Evolutionary conservation across 2,888 invertebrate genomes (phyloP), one percentile per base, ranked within the genome.

Genomic region (Ennomos fuscantarius): DNA sequence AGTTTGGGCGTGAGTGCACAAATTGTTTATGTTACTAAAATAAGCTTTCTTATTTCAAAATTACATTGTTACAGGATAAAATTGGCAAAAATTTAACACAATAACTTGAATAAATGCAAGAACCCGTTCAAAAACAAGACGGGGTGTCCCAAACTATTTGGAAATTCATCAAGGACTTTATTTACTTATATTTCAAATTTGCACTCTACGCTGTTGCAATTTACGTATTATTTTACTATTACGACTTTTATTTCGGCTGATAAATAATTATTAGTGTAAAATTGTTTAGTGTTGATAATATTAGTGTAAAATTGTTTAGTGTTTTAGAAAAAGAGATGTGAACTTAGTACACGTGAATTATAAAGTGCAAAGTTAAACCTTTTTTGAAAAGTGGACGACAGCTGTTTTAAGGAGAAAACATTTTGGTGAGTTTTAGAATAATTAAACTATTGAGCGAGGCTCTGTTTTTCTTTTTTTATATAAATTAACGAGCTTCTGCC

Each of bases 141-240:
- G 78, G 84, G 47, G 32, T 78, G 52, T 43, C 72, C 37, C 73
- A 79, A 57, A 79, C 57, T 8, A 48, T 88, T 24, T 60, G 68
- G 53, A 69, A 66, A 37, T 86, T 82, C 41, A 8, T 88, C 0
- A 87, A 81, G 66, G 91, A 91, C 68, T 84, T 92, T 66, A 62
- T 86, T 9, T 83, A 74, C 47, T 59, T 92, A 5, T 92, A 92
- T 65, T 67, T 86, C 1, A 92, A 89, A 73, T 91, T 92, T 44
- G 82, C 85, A 0, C 53, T 87, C 0, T 90, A 90, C 64, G 91
- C 92, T 1, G 41, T 92, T 37, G 74, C 78, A 0, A 83, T 92
- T 34, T 92, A 88, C 63, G 65, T 86, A 0, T 15, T 90, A 8
- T 89, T 91, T 63, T 89, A 88, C 65, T 85, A 84, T 62, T 91